Evolutionary conservation across 2,888 invertebrate genomes (phyloP).

Genomic region (Diplolepis rosae): DNA sequence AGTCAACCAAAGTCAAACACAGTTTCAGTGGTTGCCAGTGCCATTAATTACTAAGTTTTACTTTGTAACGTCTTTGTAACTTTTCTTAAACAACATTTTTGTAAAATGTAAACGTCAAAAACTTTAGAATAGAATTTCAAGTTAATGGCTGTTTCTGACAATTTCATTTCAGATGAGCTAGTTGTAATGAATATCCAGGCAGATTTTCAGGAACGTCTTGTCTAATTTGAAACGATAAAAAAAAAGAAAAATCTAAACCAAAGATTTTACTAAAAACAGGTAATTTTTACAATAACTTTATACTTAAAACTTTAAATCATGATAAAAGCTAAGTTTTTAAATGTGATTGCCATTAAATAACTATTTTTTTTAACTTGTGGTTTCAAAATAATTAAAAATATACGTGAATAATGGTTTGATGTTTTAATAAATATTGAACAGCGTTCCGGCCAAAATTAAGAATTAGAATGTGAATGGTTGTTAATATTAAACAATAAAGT

Average conservation of each 20-base stretch:
- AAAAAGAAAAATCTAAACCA: background rate
- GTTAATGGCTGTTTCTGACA: constrained; percentile 18
- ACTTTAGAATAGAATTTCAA: background rate
- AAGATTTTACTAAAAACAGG: background rate
- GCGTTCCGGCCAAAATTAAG: constrained; percentile 25
- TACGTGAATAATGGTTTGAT: background rate
- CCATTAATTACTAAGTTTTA: constrained; percentile 25
- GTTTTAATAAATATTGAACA: constrained; percentile 8
- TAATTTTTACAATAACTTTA: background rate
- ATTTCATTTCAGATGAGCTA: background rate
- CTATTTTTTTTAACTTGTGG: background rate
- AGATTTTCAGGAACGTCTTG: constrained; percentile 11
- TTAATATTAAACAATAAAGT: constrained; percentile 16
- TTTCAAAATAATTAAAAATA: background rate
- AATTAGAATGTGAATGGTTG: constrained; percentile 17
- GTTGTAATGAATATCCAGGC: background rate
- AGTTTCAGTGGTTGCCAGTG: constrained; percentile 20
- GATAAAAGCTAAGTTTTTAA: too few species aligned
- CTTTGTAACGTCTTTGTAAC: background rate
- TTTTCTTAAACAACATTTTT: background rate
- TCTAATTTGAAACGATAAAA: background rate
- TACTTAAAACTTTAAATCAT: background rate
- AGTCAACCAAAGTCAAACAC: constrained; percentile 22
- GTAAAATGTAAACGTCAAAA: background rate
- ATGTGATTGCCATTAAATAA: background rate